Evolutionary conservation across 2,888 invertebrate genomes (phyloP).

Genomic region (Hipparchia sbordonii): DNA sequence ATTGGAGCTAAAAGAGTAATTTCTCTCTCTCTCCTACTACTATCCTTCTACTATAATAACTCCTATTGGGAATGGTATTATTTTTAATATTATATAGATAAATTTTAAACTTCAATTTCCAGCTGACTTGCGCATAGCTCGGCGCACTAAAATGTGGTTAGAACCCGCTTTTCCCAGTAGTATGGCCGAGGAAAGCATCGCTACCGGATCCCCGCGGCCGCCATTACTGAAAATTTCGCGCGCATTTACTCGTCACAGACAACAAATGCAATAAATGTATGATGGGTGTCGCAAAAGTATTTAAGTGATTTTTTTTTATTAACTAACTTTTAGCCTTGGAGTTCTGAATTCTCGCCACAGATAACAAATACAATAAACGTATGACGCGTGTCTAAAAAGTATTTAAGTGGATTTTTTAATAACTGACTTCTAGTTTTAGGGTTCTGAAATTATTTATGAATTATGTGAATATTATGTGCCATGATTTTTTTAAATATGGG

Average conservation of each 20-base stretch:
- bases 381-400: constrained; percentile 41
- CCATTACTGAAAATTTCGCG: constrained; percentile 58
- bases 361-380: constrained; percentile 40
- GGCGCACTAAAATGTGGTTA: constrained; percentile 63
- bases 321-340: background rate
- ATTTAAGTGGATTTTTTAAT: constrained; percentile 19
- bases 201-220: constrained; percentile 53
- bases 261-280: constrained; percentile 39
- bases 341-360: constrained; percentile 31
- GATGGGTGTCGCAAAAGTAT: constrained; percentile 41
- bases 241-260: constrained; percentile 63
- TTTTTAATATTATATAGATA: background rate
- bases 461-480: constrained; percentile 19
- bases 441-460: background rate
- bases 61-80: too few relatives aligned
- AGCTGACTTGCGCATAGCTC: constrained; percentile 61
- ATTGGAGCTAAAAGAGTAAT: too few relatives aligned
- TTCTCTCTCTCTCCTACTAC: too few relatives aligned
- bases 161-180: constrained; percentile 56
- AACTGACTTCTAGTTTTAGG: background rate
- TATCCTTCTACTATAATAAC: too few relatives aligned
- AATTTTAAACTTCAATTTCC: constrained; percentile 25
- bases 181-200: constrained; percentile 62
- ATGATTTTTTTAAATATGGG: constrained; percentile 28
- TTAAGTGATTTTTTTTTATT: constrained; percentile 5